A percentile compares a stretch with the other conserved stretches of the same genome.
These are phyloP conservation scores for Hetaerina titia DNA, from an alignment of 2,888 invertebrate genomes.

Conservation along the genomic window DNA sequence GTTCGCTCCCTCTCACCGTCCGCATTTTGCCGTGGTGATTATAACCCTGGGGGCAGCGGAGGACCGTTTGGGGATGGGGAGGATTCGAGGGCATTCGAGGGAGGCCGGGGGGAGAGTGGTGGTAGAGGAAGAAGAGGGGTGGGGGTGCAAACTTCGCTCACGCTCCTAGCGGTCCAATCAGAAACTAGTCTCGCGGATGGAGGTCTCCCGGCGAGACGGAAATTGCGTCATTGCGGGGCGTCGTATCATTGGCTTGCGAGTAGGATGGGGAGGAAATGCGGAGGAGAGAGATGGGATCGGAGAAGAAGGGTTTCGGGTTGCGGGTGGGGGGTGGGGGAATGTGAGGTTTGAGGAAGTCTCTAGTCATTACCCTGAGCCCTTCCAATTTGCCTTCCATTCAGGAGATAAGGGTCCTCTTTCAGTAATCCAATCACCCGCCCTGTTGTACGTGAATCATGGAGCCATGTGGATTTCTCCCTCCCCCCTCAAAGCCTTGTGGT, in stretches of 20 bases:
- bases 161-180: constrained; percentile 58
- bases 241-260: constrained; percentile 47
- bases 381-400: constrained; percentile 65
- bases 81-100: background rate
- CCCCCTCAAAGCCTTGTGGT: background rate
- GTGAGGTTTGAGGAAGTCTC: background rate
- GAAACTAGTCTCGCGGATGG: constrained; percentile 61
- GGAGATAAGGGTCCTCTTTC: constrained; percentile 61
- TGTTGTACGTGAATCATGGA: constrained; percentile 55
- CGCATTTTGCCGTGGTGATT: constrained; percentile 8
- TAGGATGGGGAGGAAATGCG: background rate
- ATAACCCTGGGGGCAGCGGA: constrained; percentile 20
- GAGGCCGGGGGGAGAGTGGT: background rate
- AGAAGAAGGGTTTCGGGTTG: background rate
- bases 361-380: constrained; percentile 66
- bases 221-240: constrained; percentile 54
- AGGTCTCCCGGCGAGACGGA: constrained; percentile 60
- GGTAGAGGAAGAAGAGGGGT: background rate
- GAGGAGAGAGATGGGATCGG: background rate
- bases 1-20: background rate
- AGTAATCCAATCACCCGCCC: constrained; percentile 60
- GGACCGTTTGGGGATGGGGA: background rate
- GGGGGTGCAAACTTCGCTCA: background rate
- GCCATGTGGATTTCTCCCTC: background rate
- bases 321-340: background rate